Percentiles rank a stretch among this genome's conserved stretches.
These are phyloP conservation scores for Brachymystax lenok DNA, from an alignment of 2,797 vertebrate genomes.

Conservation along the genomic window DNA sequence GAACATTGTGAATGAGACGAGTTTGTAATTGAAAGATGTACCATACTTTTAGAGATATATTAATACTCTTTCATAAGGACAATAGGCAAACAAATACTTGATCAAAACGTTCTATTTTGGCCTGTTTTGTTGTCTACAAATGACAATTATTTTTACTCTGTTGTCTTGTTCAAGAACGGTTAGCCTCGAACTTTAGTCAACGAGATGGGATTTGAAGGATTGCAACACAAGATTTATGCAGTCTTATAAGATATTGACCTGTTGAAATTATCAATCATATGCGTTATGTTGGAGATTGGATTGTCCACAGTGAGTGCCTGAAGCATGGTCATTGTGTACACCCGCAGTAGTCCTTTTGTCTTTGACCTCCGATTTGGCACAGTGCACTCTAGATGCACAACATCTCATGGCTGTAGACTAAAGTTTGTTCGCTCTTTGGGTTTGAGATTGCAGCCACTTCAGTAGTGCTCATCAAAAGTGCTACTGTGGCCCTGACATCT, in stretches of 20 bases:
- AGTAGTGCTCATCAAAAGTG: not conserved
- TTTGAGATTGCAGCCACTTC: not conserved
- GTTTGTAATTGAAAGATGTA: not conserved
- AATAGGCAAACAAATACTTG: not conserved
- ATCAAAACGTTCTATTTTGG: not conserved
- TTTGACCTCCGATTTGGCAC: not conserved
- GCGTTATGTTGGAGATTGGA: not conserved
- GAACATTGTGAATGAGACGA: not conserved
- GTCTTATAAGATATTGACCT: not conserved
- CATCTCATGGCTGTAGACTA: not conserved
- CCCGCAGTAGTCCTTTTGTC: not conserved
- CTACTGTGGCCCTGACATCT: not conserved
- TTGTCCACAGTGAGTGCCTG: not conserved
- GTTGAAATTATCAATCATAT: not conserved
- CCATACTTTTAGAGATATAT: not conserved
- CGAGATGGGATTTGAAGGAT: not conserved
- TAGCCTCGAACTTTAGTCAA: not conserved
- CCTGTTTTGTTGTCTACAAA: not conserved
- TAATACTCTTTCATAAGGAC: not conserved
- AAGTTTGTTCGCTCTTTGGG: not conserved
- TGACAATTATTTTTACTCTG: not conserved
- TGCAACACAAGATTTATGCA: not conserved
- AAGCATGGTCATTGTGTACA: not conserved
- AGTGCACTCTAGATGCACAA: not conserved
- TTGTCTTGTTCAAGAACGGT: not conserved